Evolutionary conservation across 2,888 invertebrate species (phyloP).

Genomic region (Eilema depressum): DNA sequence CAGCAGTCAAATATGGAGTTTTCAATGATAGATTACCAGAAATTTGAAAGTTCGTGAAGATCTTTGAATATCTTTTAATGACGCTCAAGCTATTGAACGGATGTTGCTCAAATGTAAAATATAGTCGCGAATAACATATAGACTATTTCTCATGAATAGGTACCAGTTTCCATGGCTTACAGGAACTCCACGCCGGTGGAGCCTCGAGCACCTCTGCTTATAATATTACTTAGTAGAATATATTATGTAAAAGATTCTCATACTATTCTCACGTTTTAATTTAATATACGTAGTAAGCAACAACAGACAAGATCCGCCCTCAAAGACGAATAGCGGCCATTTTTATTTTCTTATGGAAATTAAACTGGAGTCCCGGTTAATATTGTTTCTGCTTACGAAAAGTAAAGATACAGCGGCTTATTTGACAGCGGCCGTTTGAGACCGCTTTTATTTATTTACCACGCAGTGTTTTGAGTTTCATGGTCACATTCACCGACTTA

Average conservation of each 20-base stretch:
- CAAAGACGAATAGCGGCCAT: slow-evolving; percentile 52
- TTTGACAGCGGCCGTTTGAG: slow-evolving; percentile 54
- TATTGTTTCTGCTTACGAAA: slow-evolving; percentile 61
- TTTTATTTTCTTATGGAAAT: slow-evolving; percentile 70
- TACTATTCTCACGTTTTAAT: slow-evolving; percentile 6
- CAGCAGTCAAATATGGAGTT: too few relatives aligned
- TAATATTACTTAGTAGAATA: neutral
- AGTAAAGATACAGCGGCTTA: slow-evolving; percentile 51
- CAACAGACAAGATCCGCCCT: slow-evolving; percentile 37
- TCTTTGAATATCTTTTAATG: too few relatives aligned
- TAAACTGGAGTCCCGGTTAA: slow-evolving; percentile 54
- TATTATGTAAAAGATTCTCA: slow-evolving; percentile 6
- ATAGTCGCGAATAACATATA: too few relatives aligned
- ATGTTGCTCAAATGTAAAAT: too few relatives aligned
- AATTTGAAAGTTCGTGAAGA: too few relatives aligned
- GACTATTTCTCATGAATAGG: too few relatives aligned
- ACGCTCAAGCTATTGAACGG: too few relatives aligned
- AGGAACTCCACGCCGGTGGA: too few relatives aligned
- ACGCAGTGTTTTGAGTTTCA: slow-evolving; percentile 5
- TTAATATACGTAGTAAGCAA: slow-evolving; percentile 18
- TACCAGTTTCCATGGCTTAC: too few relatives aligned
- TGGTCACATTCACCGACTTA: neutral
- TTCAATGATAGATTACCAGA: too few relatives aligned
- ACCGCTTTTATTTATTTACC: slow-evolving; percentile 12
- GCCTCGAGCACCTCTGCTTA: too few relatives aligned